Evolutionary conservation across 2,113 vertebrate species (phyloP).

Genomic region (Anarhynchus alexandrinus): DNA sequence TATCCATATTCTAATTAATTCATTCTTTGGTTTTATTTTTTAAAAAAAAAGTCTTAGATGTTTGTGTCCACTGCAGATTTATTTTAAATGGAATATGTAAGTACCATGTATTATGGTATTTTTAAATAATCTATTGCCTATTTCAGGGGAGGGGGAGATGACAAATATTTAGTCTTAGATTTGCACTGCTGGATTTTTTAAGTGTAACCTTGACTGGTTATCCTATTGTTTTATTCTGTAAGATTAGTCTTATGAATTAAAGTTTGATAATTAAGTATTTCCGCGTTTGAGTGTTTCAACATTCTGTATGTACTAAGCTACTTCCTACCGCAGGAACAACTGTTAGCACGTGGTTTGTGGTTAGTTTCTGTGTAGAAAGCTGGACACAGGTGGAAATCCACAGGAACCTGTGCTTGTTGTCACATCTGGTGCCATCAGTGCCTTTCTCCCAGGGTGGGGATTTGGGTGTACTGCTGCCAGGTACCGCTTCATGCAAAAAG

Average conservation of each 20-base stretch:
- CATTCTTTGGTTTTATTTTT: constrained; percentile 28
- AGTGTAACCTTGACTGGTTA: constrained; percentile 76
- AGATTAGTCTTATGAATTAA: constrained; percentile 78
- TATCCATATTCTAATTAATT: not conserved
- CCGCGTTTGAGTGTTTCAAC: not conserved
- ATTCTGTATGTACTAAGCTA: not conserved
- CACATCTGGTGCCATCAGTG: rapidly evolving
- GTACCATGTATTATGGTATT: constrained; percentile 67
- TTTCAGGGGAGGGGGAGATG: constrained; percentile 57
- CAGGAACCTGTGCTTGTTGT: rapidly evolving
- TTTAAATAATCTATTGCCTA: constrained; percentile 69
- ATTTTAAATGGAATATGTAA: constrained; percentile 61
- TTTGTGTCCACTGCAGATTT: constrained; percentile 61
- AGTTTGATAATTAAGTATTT: constrained; percentile 75
- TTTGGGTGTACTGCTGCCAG: rapidly evolving
- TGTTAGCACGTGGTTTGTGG: not conserved
- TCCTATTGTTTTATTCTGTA: constrained; percentile 76
- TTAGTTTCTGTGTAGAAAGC: not conserved
- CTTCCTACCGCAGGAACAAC: not conserved
- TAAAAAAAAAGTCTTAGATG: not conserved
- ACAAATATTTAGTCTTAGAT: constrained; percentile 74
- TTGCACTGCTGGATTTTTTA: constrained; percentile 74
- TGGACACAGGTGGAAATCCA: not conserved
- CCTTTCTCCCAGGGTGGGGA: not conserved
- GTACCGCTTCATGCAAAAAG: rapidly evolving